phyloP scores from a whole-genome alignment of 1,140 invertebrate genomes.

The Drosophila paulistorum region DNA sequence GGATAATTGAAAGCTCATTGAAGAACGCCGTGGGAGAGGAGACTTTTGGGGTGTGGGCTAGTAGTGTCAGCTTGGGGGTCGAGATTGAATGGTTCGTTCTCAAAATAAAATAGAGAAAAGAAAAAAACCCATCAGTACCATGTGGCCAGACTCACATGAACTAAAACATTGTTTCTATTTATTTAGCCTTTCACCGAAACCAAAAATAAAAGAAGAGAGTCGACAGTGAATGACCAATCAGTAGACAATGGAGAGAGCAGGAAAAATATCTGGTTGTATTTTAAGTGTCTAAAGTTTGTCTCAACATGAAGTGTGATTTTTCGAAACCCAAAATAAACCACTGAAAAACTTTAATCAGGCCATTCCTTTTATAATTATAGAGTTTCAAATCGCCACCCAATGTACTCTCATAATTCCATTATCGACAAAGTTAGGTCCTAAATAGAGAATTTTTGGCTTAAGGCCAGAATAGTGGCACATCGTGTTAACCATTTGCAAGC shows the following conservation, averaged over 20 bases:
- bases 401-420: too few species aligned
- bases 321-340: too few species aligned
- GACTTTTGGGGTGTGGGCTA: too few species aligned
- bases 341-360: too few species aligned
- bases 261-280: background rate
- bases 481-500: conserved; percentile 13
- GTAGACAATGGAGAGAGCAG: too few species aligned
- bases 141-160: conserved; percentile 26
- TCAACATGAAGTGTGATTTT: too few species aligned
- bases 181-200: background rate
- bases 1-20: conserved; percentile 27
- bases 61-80: conserved; percentile 10
- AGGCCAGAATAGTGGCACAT: too few species aligned
- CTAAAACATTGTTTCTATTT: background rate
- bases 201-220: background rate
- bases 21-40: background rate
- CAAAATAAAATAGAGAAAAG: background rate
- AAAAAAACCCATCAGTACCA: conserved; percentile 8
- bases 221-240: background rate
- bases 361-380: too few species aligned
- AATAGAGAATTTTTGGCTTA: too few species aligned
- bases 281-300: too few species aligned
- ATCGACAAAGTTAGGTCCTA: too few species aligned
- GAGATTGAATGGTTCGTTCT: background rate
- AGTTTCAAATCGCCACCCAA: too few species aligned